Percentiles rank a stretch among this genome's conserved stretches.
phyloP scores from a whole-genome alignment of 1,140 invertebrate genomes.

The Branchinecta lindahli region DNA sequence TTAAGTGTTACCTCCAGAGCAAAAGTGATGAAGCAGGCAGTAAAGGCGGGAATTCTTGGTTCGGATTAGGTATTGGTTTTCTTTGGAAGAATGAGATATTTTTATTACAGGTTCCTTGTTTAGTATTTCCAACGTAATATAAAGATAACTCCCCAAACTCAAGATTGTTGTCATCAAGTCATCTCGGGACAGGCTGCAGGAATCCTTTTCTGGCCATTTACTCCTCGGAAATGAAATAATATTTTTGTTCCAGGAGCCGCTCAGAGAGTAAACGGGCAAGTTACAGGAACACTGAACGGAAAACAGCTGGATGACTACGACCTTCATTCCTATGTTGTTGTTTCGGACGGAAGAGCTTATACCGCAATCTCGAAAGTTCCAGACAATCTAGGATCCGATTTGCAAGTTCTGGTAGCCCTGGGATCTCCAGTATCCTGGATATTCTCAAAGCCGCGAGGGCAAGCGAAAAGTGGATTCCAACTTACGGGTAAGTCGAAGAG shows the following conservation, averaged over 20 bases:
- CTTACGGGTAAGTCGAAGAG: conserved; percentile 41
- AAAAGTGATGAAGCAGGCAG: too few relatives aligned
- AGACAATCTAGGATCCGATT: conserved; percentile 48
- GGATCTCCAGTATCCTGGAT: conserved; percentile 75
- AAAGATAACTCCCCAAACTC: too few relatives aligned
- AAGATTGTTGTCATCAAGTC: too few relatives aligned
- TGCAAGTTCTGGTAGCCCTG: conserved; percentile 61
- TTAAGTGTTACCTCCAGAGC: too few relatives aligned
- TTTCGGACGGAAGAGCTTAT: conserved; percentile 70
- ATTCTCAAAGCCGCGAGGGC: conserved; percentile 60
- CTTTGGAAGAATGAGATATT: too few relatives aligned
- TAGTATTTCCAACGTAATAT: too few relatives aligned
- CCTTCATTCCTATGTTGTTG: conserved; percentile 80
- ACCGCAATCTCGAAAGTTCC: conserved; percentile 71
- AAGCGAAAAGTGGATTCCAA: conserved; percentile 69
- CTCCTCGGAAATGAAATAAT: too few relatives aligned
- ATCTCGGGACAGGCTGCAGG: too few relatives aligned
- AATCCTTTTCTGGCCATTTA: too few relatives aligned
- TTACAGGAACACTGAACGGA: conserved; percentile 62
- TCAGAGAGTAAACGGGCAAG: conserved; percentile 65
- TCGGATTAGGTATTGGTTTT: too few relatives aligned
- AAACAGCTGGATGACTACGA: conserved; percentile 54
- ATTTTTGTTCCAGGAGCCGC: conserved; percentile 44
- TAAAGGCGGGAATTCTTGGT: too few relatives aligned
- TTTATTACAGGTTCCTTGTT: too few relatives aligned